A percentile compares a stretch with the other conserved stretches of the same genome.
phyloP scores from a whole-genome alignment of 2,797 vertebrate species.

The Tympanoctomys barrerae region DNA sequence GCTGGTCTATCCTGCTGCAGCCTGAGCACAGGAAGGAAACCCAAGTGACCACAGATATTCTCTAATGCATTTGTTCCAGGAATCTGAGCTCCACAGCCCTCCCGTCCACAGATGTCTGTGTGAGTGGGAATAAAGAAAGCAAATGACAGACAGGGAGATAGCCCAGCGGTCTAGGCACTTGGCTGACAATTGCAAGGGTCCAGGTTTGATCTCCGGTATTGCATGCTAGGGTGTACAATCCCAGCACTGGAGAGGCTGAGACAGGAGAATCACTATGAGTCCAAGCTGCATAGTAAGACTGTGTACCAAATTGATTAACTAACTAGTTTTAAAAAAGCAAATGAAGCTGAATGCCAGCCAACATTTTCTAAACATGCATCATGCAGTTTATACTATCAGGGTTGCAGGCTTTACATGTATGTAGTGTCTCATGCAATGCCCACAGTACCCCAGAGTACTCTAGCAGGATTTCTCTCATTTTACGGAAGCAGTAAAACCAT shows the following conservation, averaged over 20 bases:
- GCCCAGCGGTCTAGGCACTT: too few species aligned
- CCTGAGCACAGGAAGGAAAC: not conserved
- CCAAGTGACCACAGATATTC: not conserved
- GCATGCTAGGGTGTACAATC: too few species aligned
- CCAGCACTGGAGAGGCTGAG: too few species aligned
- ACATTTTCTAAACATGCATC: not conserved
- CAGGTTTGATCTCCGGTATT: too few species aligned
- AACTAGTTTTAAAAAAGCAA: not conserved
- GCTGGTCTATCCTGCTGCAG: not conserved
- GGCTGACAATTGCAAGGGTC: too few species aligned
- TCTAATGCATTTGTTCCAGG: not conserved
- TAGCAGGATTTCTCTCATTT: not conserved
- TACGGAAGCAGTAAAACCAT: slow-evolving; percentile 31
- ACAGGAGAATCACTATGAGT: too few species aligned
- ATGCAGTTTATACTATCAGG: not conserved
- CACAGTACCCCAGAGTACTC: not conserved
- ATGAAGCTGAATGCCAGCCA: not conserved
- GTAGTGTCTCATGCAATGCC: not conserved
- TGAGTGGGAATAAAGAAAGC: not conserved
- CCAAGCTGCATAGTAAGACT: too few species aligned
- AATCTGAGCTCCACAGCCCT: not conserved
- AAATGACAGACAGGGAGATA: not conserved
- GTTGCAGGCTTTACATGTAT: not conserved
- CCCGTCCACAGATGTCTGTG: not conserved
- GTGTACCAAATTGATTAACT: too few species aligned